Percentiles rank a stretch among this genome's conserved stretches.
Conservation (phyloP, 2,797 vertebrate genomes). For the Austrolebias charrua region DNA sequence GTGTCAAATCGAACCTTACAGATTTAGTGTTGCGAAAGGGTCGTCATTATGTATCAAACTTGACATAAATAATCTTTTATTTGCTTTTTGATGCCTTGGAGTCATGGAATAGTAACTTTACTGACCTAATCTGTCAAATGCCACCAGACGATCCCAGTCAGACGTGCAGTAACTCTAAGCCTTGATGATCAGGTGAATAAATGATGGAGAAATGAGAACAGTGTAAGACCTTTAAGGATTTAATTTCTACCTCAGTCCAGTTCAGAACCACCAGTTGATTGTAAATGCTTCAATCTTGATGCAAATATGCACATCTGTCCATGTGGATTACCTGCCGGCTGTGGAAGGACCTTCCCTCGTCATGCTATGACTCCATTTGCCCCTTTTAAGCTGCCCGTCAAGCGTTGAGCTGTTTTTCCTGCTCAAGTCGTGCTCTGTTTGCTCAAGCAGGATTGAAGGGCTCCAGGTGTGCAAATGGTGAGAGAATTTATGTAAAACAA, state of each 20-base stretch:
- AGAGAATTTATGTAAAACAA: constrained; percentile 53
- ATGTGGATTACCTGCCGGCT: constrained; percentile 60
- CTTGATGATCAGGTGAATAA: constrained; percentile 13
- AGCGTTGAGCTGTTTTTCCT: constrained; percentile 45
- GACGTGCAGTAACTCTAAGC: constrained; percentile 19
- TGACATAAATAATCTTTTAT: constrained; percentile 3
- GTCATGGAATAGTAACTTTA: constrained; percentile 18
- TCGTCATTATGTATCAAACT: not conserved
- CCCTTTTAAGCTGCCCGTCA: constrained; percentile 68
- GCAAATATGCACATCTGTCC: constrained; percentile 60
- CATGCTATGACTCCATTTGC: constrained; percentile 59
- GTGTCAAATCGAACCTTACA: not conserved
- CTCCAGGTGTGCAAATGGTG: constrained; percentile 43
- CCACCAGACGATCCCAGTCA: constrained; percentile 8
- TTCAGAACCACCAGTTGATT: constrained; percentile 35
- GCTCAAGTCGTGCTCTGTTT: constrained; percentile 40
- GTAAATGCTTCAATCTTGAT: constrained; percentile 60
- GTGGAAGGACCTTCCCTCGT: constrained; percentile 55
- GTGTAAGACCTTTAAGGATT: constrained; percentile 29
- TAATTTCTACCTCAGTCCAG: constrained; percentile 36
- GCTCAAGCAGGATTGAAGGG: constrained; percentile 38
- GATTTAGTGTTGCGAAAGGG: not conserved
- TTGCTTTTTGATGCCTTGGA: constrained; percentile 4
- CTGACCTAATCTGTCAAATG: constrained; percentile 18
- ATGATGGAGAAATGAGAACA: constrained; percentile 9